Evolutionary conservation across 2,888 invertebrate species (phyloP), one percentile per base, ranked within the genome.

Genomic region (Caenorhabditis wallacei): DNA sequence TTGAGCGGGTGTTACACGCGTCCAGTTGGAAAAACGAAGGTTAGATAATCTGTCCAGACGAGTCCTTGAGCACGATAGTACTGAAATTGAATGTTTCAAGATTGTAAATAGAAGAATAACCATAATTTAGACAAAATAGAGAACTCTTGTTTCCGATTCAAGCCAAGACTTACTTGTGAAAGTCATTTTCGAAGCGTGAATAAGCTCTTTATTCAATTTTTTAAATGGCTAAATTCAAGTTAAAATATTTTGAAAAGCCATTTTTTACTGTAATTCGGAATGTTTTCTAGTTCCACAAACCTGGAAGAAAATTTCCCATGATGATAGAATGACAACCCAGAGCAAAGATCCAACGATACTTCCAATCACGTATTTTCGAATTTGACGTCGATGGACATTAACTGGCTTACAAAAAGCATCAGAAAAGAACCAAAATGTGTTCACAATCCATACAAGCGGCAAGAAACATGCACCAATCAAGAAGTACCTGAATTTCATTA

Each of bases 261-360:
- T n/a, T n/a, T 40, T 13, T 40, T 11, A 11, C 13, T 8, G 10
- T 40, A 5, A 8, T 40, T 40, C 5, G 10, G 2, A 40, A 2
- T 40, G 40, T 13, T 40, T 13, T 2, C 7, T 10, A 40, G 18
- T 35, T n/a, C 18, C 2, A 59, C 40, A 22, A 5, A 87, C 87
- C 70, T 87, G 87, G 63, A 85, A 87, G 56, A 84, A 68, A 13
- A 69, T 63, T 57, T 87, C 87, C 87, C 87, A 87, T 11, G 80
- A 30, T 22, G 76, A 53, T 18, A 87, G n/a, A 1, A 84, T 61
- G 5, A 80, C 51, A 13, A 82, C 43, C 87, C 87, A 87, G 35
- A 84, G 66, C 2, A 83, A 8, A 16, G 80, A 68, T 13, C 87
- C 87, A 48, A 84, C 46, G 3, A 82, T 63, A 57, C 85, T 85